phyloP scores from a whole-genome alignment of 2,113 vertebrate species.

The cattle (Bos taurus) region ARS-UCD2.0 NC_037330.1:80538001-80538500 shows the following conservation, averaged over 20 bases:
- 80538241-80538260: neutral
- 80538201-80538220: neutral
- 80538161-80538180: neutral
- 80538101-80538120: neutral
- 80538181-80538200: neutral
- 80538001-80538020: neutral
- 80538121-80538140: neutral
- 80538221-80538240: neutral
- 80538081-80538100: neutral
- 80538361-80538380: neutral
- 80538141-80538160: neutral
- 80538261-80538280: neutral
- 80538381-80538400: neutral
- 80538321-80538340: neutral
- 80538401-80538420: neutral
- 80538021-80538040: neutral
- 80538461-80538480: neutral
- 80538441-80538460: neutral
- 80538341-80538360: neutral
- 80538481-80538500: neutral
- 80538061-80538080: neutral
- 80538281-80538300: neutral
- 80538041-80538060: neutral
- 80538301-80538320: neutral
- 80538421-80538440: neutral